Evolutionary conservation across 2,888 invertebrate genomes (phyloP).

Genomic region (Drosophila demipolita): DNA sequence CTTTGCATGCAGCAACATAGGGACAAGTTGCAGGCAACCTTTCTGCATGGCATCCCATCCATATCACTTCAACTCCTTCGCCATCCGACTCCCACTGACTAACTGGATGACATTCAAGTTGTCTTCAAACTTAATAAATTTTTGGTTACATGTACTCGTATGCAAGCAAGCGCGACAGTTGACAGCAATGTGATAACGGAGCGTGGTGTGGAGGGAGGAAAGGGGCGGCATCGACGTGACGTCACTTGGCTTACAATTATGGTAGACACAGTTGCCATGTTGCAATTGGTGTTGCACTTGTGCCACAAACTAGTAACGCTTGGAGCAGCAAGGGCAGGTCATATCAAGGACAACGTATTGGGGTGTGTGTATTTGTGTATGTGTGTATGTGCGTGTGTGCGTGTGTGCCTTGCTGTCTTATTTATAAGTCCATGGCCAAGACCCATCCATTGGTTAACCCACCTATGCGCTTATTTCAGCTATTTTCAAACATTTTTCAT

Average conservation of each 20-base stretch:
- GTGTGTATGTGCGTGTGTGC: conserved; percentile 14
- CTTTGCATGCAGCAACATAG: not conserved
- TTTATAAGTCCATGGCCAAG: conserved; percentile 52
- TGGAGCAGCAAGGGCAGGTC: conserved; percentile 32
- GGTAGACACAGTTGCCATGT: conserved; percentile 51
- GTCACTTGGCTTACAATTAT: conserved; percentile 45
- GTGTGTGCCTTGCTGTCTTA: conserved; percentile 29
- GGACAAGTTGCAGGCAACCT: not conserved
- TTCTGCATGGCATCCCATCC: not conserved
- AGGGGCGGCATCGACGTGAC: conserved; percentile 37
- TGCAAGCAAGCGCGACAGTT: conserved; percentile 72
- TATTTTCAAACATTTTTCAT: conserved; percentile 62
- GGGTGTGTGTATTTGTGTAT: conserved; percentile 12
- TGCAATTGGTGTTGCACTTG: conserved; percentile 26
- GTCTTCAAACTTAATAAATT: conserved; percentile 73
- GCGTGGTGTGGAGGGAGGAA: not conserved
- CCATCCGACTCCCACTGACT: conserved; percentile 15
- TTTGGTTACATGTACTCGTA: conserved; percentile 53
- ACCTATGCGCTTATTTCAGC: conserved; percentile 46
- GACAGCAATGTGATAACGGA: conserved; percentile 55
- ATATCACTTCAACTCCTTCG: not conserved
- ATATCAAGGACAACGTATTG: conserved; percentile 69
- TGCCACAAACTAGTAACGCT: conserved; percentile 50
- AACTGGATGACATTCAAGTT: conserved; percentile 58
- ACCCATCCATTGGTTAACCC: conserved; percentile 41